Percentiles rank a stretch among this genome's conserved stretches.
Evolutionary conservation across 1,140 invertebrate genomes (phyloP).

Genomic region (Amyelois transitella): DNA sequence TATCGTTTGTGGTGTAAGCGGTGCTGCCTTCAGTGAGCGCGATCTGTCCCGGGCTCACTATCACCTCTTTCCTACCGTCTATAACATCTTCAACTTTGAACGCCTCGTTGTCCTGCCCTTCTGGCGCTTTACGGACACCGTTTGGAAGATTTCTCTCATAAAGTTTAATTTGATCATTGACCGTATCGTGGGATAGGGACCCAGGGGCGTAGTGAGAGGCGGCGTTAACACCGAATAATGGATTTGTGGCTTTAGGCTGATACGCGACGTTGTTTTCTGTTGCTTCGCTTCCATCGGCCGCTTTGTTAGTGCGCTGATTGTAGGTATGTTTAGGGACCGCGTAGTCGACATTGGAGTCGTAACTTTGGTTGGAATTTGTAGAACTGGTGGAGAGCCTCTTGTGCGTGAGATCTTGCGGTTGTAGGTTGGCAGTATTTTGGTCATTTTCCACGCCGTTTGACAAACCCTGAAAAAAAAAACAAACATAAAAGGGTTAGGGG

Average conservation of each 20-base stretch:
- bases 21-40: slow-evolving; percentile 67
- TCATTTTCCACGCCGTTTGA: slow-evolving; percentile 74
- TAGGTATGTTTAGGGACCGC: slow-evolving; percentile 56
- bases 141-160: slow-evolving; percentile 55
- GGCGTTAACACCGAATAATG: slow-evolving; percentile 69
- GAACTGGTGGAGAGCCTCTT: slow-evolving; percentile 62
- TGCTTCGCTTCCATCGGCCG: slow-evolving; percentile 34
- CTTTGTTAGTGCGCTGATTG: slow-evolving; percentile 34
- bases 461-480: slow-evolving; percentile 52
- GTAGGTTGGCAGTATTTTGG: slow-evolving; percentile 65
- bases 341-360: slow-evolving; percentile 62
- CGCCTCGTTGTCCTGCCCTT: slow-evolving; percentile 85
- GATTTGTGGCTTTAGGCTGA: slow-evolving; percentile 60
- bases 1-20: slow-evolving; percentile 82
- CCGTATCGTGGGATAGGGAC: slow-evolving; percentile 21
- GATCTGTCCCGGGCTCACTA: slow-evolving; percentile 56
- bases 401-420: slow-evolving; percentile 61
- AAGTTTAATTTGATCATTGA: slow-evolving; percentile 32
- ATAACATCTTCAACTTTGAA: slow-evolving; percentile 76
- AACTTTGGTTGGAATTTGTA: slow-evolving; percentile 62
- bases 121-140: slow-evolving; percentile 79
- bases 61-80: slow-evolving; percentile 73
- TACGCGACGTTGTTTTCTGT: slow-evolving; percentile 33
- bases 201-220: slow-evolving; percentile 65
- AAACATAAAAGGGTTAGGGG: neutral